phyloP scores from a whole-genome alignment of 2,113 vertebrate species.

The Pseudopipra pipra region DNA sequence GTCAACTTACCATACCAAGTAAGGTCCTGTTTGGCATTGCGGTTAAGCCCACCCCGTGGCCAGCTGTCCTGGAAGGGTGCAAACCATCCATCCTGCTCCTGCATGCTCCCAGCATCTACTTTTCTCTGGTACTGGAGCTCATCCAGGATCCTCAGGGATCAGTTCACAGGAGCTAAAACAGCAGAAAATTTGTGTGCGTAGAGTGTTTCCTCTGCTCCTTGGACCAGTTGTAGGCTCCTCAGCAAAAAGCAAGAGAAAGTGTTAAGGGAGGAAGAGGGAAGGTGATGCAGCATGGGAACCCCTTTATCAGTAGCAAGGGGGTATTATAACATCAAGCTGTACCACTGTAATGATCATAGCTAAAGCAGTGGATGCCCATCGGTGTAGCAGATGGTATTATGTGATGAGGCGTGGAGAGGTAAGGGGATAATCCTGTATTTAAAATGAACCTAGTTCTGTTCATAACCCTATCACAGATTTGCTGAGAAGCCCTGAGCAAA shows the following conservation, averaged over 20 bases:
- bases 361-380: background rate
- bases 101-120: background rate
- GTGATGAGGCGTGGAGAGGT: background rate
- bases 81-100: background rate
- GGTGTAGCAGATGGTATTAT: background rate
- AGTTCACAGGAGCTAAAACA: background rate
- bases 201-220: background rate
- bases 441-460: background rate
- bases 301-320: background rate
- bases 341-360: background rate
- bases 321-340: background rate
- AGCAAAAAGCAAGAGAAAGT: background rate
- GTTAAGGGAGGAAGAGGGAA: background rate
- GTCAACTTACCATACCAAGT: background rate
- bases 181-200: background rate
- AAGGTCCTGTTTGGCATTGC: background rate
- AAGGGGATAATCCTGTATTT: background rate
- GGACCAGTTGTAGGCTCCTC: background rate
- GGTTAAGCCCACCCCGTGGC: background rate
- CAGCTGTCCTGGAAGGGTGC: background rate
- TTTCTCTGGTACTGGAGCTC: background rate
- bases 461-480: background rate
- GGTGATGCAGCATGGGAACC: background rate
- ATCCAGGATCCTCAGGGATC: accelerated
- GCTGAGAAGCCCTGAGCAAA: background rate